These are phyloP conservation scores for Cryptophagus acutangulus DNA, from an alignment of 2,888 invertebrate species.

Conservation along the genomic window DNA sequence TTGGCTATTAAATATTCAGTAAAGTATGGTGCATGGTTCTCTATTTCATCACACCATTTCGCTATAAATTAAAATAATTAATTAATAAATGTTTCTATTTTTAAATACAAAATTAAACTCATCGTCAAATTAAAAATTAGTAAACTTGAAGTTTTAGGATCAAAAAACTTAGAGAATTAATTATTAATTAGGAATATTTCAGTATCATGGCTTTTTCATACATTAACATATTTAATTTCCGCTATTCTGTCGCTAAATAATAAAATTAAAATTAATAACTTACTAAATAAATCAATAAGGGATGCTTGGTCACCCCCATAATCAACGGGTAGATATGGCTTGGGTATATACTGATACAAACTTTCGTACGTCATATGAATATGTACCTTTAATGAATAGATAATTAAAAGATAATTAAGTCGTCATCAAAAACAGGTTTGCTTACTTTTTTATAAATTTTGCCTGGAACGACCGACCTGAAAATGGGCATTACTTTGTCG, in stretches of 20 bases:
- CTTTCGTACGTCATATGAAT: constrained; percentile 1
- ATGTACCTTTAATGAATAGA: constrained; percentile 4
- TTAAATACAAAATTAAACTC: neutral
- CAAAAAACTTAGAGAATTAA: neutral
- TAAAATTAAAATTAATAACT: no score
- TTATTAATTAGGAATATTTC: no score
- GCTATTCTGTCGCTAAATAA: no score
- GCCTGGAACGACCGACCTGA: constrained; percentile 2
- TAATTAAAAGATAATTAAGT: neutral
- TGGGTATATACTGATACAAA: constrained; percentile 12
- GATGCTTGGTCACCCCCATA: constrained; percentile 12
- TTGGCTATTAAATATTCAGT: neutral
- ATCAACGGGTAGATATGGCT: constrained; percentile 13
- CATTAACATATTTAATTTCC: no score
- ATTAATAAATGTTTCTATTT: neutral
- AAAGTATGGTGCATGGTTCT: neutral
- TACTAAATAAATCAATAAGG: constrained; percentile 7
- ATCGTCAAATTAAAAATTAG: constrained; percentile 1
- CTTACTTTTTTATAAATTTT: constrained; percentile 7
- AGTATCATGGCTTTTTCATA: no score
- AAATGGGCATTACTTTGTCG: constrained; percentile 4
- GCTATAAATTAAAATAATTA: no score
- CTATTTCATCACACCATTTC: constrained; percentile 6
- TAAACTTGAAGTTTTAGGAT: neutral
- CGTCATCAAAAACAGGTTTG: constrained; percentile 1